Percentiles rank a stretch among this genome's conserved stretches.
phyloP scores from a whole-genome alignment of 1,140 invertebrate species.

The Formica exsecta region DNA sequence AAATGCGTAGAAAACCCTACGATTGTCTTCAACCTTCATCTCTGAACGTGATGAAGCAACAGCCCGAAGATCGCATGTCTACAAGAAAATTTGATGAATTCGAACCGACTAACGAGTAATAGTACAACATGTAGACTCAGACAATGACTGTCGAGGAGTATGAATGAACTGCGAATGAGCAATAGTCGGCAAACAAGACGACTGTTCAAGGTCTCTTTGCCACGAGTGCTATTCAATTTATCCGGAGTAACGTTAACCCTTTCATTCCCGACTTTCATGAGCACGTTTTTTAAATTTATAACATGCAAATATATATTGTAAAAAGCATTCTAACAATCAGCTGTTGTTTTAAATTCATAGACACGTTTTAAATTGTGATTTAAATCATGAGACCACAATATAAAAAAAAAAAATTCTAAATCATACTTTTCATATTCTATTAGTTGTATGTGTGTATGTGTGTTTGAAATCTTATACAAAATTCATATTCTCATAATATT shows the following conservation, averaged over 20 bases:
- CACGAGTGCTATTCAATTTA: conserved; percentile 17
- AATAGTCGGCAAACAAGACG: conserved; percentile 9
- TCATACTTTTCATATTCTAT: background rate
- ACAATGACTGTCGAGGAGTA: conserved; percentile 26
- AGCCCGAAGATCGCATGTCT: background rate
- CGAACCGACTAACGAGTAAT: background rate
- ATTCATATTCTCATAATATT: conserved; percentile 1
- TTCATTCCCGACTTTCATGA: background rate
- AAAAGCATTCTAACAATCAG: background rate
- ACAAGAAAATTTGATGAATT: conserved; percentile 7
- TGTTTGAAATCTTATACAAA: background rate
- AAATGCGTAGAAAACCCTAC: background rate
- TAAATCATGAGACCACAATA: background rate
- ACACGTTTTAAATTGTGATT: background rate
- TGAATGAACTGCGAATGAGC: conserved; percentile 43
- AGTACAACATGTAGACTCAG: conserved; percentile 4
- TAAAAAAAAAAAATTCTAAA: background rate
- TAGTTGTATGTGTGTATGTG: too few relatives aligned
- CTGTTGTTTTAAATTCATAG: background rate
- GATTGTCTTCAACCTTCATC: conserved; percentile 12
- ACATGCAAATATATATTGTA: conserved; percentile 22
- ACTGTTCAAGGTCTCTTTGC: conserved; percentile 26
- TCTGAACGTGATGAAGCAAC: background rate
- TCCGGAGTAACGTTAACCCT: conserved; percentile 20
- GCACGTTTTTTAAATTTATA: background rate